These are phyloP conservation scores for Chymomyza costata DNA, from an alignment of 1,140 invertebrate genomes.

Conservation along the genomic window DNA sequence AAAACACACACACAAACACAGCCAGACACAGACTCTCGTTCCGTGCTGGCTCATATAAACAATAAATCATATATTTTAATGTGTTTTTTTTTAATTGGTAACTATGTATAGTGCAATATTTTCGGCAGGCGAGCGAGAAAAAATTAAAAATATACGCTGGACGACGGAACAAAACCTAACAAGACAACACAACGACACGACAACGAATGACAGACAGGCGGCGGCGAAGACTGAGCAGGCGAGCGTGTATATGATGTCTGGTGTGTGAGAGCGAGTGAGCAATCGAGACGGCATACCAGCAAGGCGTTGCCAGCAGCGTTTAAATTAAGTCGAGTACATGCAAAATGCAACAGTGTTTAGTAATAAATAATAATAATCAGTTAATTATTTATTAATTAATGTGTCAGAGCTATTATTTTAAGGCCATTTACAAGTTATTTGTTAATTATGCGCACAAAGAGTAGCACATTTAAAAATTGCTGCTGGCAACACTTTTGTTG, in stretches of 20 bases:
- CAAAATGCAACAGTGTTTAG: constrained; percentile 11
- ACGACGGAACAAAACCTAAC: constrained; percentile 50
- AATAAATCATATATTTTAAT: constrained; percentile 50
- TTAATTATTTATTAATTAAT: background rate
- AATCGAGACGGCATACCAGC: constrained; percentile 7
- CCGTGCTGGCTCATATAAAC: constrained; percentile 55
- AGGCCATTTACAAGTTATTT: background rate
- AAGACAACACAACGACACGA: constrained; percentile 52
- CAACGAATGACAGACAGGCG: constrained; percentile 40
- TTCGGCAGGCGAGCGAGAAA: constrained; percentile 41
- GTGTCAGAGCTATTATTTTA: background rate
- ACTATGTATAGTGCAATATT: too few relatives aligned
- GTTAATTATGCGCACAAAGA: constrained; percentile 1
- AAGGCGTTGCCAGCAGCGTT: constrained; percentile 23
- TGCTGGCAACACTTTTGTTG: constrained; percentile 56
- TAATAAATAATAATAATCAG: background rate
- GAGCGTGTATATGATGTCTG: constrained; percentile 17
- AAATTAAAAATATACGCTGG: constrained; percentile 67
- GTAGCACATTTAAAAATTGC: constrained; percentile 19
- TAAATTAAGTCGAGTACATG: constrained; percentile 6
- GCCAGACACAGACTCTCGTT: too few relatives aligned
- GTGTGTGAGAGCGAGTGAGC: constrained; percentile 12
- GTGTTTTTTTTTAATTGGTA: constrained; percentile 34
- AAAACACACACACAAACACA: too few relatives aligned
- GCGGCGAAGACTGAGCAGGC: background rate